A percentile compares a stretch with the other conserved stretches of the same genome.
These are phyloP conservation scores for Diacarnus erythraeanus DNA, from an alignment of 37 sponge, comb jelly and placozoan species.

Conservation along the genomic window DNA sequence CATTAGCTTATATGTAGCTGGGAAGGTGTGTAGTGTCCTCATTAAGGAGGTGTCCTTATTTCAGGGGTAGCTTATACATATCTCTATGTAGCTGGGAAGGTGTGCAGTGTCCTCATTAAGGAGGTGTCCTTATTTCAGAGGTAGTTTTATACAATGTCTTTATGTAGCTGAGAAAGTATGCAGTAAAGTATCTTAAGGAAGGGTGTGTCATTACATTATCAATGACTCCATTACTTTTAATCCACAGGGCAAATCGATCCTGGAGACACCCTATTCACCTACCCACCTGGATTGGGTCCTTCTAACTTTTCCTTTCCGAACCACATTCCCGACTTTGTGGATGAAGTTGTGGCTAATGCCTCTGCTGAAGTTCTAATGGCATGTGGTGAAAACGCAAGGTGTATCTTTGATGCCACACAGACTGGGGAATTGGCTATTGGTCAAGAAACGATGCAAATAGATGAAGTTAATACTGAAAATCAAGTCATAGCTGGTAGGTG, in stretches of 20 bases:
- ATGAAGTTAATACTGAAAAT: not conserved
- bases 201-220: too few species aligned
- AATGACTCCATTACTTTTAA: too few species aligned
- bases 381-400: conserved; percentile 38
- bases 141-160: too few species aligned
- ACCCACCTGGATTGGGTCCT: conserved; percentile 7
- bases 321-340: conserved; percentile 54
- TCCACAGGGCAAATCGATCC: conserved; percentile 59
- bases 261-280: conserved; percentile 48
- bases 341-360: conserved; percentile 33
- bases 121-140: too few species aligned
- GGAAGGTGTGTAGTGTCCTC: too few species aligned
- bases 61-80: too few species aligned
- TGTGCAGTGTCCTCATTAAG: too few species aligned
- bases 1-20: too few species aligned
- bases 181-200: too few species aligned
- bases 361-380: not conserved
- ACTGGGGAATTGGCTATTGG: conserved; percentile 53
- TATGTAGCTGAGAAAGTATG: too few species aligned
- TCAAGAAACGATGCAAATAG: not conserved
- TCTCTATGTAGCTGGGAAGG: too few species aligned
- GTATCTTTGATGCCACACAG: conserved; percentile 63
- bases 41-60: too few species aligned
- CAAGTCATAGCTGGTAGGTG: not conserved
- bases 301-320: conserved; percentile 41